These are phyloP conservation scores for Dallia pectoralis DNA, from an alignment of 2,797 vertebrate species.

Conservation along the genomic window DNA sequence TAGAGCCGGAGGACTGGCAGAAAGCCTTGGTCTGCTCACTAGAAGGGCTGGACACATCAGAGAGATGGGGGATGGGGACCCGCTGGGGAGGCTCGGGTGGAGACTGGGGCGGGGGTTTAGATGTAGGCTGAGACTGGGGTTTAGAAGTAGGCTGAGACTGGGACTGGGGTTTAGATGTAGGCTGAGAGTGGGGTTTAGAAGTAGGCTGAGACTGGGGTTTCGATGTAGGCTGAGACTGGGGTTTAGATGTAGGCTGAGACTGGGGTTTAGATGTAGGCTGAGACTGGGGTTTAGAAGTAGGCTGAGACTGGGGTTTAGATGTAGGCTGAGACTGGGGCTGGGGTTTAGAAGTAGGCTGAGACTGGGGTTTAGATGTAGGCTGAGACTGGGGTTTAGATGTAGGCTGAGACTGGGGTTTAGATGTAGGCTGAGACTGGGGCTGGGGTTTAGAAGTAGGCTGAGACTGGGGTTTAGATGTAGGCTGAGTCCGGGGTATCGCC, in stretches of 20 bases:
- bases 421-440: conserved; percentile 23
- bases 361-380: conserved; percentile 33
- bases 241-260: not conserved
- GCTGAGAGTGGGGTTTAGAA: conserved; percentile 28
- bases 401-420: conserved; percentile 37
- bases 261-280: conserved; percentile 15
- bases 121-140: no score
- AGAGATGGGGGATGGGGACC: conserved; percentile 52
- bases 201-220: conserved; percentile 18
- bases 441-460: conserved; percentile 25
- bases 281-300: conserved; percentile 39
- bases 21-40: conserved; percentile 58
- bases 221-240: conserved; percentile 12
- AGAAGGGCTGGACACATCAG: conserved; percentile 43
- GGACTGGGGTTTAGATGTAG: conserved; percentile 42
- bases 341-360: conserved; percentile 53
- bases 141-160: conserved; percentile 32
- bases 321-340: conserved; percentile 32
- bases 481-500: conserved; percentile 41
- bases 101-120: conserved; percentile 25
- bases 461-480: conserved; percentile 22
- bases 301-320: conserved; percentile 47
- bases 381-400: conserved; percentile 35
- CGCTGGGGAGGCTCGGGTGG: conserved; percentile 20
- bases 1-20: conserved; percentile 58